Conservation (phyloP, 1,140 invertebrate species). For the Meloidogyne exigua region DNA sequence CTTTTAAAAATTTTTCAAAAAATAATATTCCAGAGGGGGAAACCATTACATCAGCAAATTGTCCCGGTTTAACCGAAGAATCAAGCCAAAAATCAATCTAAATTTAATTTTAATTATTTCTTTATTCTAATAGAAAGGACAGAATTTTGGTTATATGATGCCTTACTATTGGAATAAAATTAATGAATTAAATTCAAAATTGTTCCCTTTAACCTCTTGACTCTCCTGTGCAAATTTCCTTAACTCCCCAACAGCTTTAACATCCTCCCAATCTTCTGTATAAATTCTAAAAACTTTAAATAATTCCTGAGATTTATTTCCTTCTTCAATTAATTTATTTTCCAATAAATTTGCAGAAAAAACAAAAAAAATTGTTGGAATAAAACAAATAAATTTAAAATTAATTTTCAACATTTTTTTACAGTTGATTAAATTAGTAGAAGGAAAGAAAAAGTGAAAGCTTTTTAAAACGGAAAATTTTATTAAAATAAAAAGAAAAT, state of each 20-base stretch:
- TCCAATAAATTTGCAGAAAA: background rate
- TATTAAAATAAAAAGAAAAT: too few species aligned
- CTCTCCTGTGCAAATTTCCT: conserved; percentile 38
- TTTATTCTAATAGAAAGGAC: conserved; percentile 1
- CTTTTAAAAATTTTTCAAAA: conserved; percentile 40
- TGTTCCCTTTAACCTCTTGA: conserved; percentile 19
- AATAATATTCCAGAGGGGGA: conserved; percentile 25
- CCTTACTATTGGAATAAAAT: too few species aligned
- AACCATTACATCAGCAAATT: conserved; percentile 58
- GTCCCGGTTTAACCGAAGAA: conserved; percentile 34
- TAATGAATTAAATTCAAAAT: too few species aligned
- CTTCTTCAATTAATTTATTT: too few species aligned
- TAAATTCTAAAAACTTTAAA: conserved; percentile 48
- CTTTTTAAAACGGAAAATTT: background rate
- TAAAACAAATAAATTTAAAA: background rate
- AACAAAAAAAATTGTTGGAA: background rate
- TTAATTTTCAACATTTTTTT: background rate
- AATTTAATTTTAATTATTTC: conserved; percentile 11
- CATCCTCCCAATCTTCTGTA: conserved; percentile 36
- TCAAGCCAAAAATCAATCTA: conserved; percentile 61
- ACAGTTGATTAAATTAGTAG: background rate
- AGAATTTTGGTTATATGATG: background rate
- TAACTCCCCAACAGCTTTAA: conserved; percentile 34
- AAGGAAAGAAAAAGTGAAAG: background rate
- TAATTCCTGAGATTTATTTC: conserved; percentile 5